A percentile compares a stretch with the other conserved stretches of the same genome.
phyloP scores from a whole-genome alignment of 2,113 vertebrate genomes.

The Amphiprion percula region DNA sequence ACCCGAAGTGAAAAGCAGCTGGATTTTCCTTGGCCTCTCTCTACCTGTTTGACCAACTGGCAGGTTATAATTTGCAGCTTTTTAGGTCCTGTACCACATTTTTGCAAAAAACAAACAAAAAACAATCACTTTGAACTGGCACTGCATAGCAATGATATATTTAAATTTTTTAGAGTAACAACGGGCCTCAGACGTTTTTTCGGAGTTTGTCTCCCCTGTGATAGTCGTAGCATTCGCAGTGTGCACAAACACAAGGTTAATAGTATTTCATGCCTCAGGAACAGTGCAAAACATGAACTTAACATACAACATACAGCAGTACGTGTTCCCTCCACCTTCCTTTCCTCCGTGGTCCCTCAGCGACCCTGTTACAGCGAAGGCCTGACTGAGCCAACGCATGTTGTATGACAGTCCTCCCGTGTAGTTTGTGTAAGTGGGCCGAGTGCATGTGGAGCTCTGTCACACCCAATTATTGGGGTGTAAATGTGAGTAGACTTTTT shows the following conservation, averaged over 20 bases:
- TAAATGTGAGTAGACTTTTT: constrained; percentile 33
- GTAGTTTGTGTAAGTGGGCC: constrained; percentile 5
- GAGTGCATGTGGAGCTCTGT: constrained; percentile 46
- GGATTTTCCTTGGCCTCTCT: neutral
- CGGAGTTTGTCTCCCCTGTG: neutral
- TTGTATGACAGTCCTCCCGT: constrained; percentile 25
- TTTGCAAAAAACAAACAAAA: no score
- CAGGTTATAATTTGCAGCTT: no score
- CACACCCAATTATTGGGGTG: constrained; percentile 48
- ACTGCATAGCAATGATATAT: no score
- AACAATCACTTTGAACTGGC: no score
- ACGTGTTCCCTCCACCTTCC: neutral
- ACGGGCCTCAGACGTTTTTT: no score
- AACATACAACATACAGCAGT: neutral
- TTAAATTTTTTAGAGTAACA: no score
- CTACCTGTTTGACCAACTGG: no score
- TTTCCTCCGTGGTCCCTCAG: neutral
- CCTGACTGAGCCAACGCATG: neutral
- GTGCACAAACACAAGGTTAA: neutral
- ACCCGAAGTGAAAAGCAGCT: neutral
- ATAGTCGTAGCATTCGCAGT: neutral
- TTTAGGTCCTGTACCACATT: no score
- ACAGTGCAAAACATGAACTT: neutral
- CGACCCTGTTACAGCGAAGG: constrained; percentile 25
- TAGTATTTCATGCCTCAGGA: neutral